phyloP scores from a whole-genome alignment of 2,113 vertebrate species.

The Okapia johnstoni region DNA sequence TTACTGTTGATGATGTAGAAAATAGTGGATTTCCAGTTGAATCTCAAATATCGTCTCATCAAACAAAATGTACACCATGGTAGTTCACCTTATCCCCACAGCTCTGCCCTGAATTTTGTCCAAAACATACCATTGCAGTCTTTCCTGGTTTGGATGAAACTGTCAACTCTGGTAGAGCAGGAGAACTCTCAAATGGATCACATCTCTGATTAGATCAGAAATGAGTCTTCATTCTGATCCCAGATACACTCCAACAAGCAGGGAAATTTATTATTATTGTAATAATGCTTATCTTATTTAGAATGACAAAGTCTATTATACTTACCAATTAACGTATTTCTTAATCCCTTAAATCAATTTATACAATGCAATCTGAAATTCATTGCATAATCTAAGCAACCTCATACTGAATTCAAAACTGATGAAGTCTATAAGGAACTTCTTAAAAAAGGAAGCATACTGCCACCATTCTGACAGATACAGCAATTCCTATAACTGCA shows the following conservation, averaged over 20 bases:
- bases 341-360: neutral
- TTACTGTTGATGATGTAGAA: neutral
- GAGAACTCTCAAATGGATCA: neutral
- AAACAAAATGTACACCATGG: neutral
- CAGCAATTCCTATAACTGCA: neutral
- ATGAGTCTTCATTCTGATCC: neutral
- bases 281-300: conserved; percentile 31
- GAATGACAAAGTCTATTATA: neutral
- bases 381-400: neutral
- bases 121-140: neutral
- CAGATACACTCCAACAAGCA: neutral
- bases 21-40: neutral
- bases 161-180: neutral
- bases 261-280: neutral
- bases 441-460: neutral
- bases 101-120: neutral
- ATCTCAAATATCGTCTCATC: neutral
- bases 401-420: neutral
- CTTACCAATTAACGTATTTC: neutral
- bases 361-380: neutral
- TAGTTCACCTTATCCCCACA: neutral
- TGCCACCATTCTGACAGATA: neutral
- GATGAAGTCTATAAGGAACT: neutral
- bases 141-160: neutral
- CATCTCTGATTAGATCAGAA: neutral